Evolutionary conservation across 2,888 invertebrate genomes (phyloP).

Genomic region (Napeogenes sylphis): DNA sequence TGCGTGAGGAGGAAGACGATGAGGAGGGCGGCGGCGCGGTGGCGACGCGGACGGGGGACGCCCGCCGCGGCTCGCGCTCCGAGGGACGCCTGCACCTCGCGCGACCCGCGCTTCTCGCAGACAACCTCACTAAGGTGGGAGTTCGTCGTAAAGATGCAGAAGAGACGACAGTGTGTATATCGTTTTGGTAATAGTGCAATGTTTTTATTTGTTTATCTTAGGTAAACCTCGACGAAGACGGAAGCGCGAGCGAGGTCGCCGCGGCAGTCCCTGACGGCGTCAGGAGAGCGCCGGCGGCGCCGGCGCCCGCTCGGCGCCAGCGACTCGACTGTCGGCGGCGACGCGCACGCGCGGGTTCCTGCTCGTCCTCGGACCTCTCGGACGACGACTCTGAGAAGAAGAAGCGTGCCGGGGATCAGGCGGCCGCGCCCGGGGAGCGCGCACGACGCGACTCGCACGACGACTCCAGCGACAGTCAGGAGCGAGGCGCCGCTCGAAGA

Average conservation of each 20-base stretch:
- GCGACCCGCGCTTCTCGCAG: slow-evolving; percentile 77
- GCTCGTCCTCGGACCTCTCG: slow-evolving; percentile 96
- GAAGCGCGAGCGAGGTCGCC: slow-evolving; percentile 10
- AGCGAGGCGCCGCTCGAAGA: slow-evolving; percentile 77
- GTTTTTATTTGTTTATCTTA: slow-evolving; percentile 21
- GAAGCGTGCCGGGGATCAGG: slow-evolving; percentile 84
- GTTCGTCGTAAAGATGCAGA: no score
- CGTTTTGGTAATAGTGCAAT: slow-evolving; percentile 1
- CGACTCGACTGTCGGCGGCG: slow-evolving; percentile 61
- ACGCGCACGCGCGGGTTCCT: slow-evolving; percentile 82
- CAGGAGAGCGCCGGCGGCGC: slow-evolving; percentile 49
- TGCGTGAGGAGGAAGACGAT: slow-evolving; percentile 94
- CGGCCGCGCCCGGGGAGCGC: slow-evolving; percentile 78
- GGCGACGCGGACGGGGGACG: slow-evolving; percentile 76
- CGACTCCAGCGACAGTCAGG: slow-evolving; percentile 91
- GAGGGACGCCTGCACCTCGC: slow-evolving; percentile 87
- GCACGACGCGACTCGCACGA: slow-evolving; percentile 88
- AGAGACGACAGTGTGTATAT: neutral
- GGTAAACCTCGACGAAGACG: slow-evolving; percentile 57
- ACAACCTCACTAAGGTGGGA: slow-evolving; percentile 74
- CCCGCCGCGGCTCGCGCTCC: slow-evolving; percentile 84
- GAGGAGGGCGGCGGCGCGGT: slow-evolving; percentile 82
- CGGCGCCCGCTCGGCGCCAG: slow-evolving; percentile 57
- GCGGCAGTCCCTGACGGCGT: slow-evolving; percentile 38
- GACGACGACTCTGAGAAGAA: slow-evolving; percentile 93